Conservation (phyloP, 2,113 vertebrate genomes). For the Grantiella picta region DNA sequence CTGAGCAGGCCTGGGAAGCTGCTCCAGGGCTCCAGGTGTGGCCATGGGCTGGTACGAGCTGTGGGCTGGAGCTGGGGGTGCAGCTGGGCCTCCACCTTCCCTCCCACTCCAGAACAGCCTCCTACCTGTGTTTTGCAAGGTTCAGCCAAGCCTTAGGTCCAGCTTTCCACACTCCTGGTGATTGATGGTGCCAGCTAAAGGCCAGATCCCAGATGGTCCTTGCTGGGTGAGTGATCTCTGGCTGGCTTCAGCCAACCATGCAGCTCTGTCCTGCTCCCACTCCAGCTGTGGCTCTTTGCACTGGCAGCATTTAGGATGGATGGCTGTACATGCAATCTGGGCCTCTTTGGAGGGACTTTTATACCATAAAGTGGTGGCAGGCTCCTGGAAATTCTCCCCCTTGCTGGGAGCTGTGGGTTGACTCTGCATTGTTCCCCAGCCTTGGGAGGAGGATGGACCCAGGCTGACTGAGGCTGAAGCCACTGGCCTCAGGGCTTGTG, state of each 20-base stretch:
- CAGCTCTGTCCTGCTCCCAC: background rate
- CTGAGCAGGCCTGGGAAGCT: background rate
- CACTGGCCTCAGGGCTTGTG: rapidly evolving
- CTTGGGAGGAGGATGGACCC: background rate
- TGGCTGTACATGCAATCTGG: background rate
- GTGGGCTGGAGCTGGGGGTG: rapidly evolving
- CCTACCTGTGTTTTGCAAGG: background rate
- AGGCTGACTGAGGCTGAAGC: background rate
- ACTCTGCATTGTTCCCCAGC: background rate
- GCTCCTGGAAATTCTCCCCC: background rate
- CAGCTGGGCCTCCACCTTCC: background rate
- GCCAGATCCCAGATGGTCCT: background rate
- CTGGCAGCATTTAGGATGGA: rapidly evolving
- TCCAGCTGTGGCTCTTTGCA: rapidly evolving
- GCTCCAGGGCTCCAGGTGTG: background rate
- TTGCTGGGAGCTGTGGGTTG: background rate
- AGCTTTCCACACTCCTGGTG: background rate
- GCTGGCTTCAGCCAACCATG: background rate
- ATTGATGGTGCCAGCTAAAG: background rate
- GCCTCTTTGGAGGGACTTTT: background rate
- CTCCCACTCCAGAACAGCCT: background rate
- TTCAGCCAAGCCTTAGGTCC: background rate
- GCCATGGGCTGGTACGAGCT: background rate
- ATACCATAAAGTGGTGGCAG: background rate
- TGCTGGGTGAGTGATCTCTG: background rate